Evolutionary conservation across 2,797 vertebrate genomes (phyloP), one percentile per base, ranked within the genome.

Genomic region (Sitta carolinensis): DNA sequence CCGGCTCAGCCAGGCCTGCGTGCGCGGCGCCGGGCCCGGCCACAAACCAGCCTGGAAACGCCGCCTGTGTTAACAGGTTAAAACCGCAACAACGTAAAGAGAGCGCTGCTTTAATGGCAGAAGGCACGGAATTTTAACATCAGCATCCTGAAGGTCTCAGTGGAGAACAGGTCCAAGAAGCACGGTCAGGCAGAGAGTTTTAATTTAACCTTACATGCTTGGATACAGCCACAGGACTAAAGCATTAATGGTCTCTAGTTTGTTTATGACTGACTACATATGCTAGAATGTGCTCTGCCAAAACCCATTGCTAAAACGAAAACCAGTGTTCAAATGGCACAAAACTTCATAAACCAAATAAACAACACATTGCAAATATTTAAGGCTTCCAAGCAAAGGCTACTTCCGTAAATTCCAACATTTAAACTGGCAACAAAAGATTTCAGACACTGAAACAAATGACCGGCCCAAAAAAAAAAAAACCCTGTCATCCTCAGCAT

Each of bases 281-380:
- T 43, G 63, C 59, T 69, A 54, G 34, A 63, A 55, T 1, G 14
- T 15, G 83, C 38, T 79, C 77, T 92, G 92, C 79, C 89, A 94
- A 92, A 92, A 89, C 52, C 78, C 75, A 62, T 3, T 43, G 62
- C 84, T 89, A 51, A 89, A 95, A 94, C 77, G 92, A 96, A 90
- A 96, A 68, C 2, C 43, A 87, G 40, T 4, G 0, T 80, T 93
- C 51, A n/a, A 89, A 85, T 20, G 45, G 64, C 87, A 89, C 47
- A 92, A 40, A 94, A 89, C 82, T 86, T 87, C 57, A 36, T 48
- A 84, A 94, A 78, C 58, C 77, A 94, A 95, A 94, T 75, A 93
- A 96, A 95, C 76, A 94, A 50, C 58, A 80, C 32, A 47, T 7
- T 84, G 67, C 69, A 84, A 92, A 75, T 81, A 89, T 59, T 87